These are phyloP conservation scores for Melipona beecheii DNA, from an alignment of 2,888 invertebrate genomes.

Conservation along the genomic window DNA sequence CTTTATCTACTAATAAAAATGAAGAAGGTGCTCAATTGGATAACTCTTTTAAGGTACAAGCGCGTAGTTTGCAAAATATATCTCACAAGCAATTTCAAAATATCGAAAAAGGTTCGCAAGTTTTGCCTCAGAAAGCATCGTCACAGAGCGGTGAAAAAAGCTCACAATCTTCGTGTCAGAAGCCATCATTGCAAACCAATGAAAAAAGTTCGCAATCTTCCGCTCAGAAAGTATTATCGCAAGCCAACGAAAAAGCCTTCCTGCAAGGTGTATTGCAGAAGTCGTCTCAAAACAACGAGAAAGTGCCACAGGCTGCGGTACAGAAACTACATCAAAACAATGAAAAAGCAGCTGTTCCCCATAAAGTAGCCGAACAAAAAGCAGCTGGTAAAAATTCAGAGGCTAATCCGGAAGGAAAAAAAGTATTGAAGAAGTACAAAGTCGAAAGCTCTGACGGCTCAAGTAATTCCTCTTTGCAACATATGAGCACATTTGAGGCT, in stretches of 20 bases:
- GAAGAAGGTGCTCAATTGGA: slow-evolving; percentile 18
- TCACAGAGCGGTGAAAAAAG: slow-evolving; percentile 36
- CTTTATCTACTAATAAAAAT: slow-evolving; percentile 17
- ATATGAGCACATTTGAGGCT: slow-evolving; percentile 36
- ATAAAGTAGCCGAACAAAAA: slow-evolving; percentile 65
- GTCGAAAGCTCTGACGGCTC: slow-evolving; percentile 60
- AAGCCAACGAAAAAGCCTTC: slow-evolving; percentile 25
- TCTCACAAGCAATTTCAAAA: slow-evolving; percentile 28
- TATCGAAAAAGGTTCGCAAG: slow-evolving; percentile 29
- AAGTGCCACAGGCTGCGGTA: background rate
- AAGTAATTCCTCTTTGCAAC: slow-evolving; percentile 15
- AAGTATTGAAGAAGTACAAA: slow-evolving; percentile 74
- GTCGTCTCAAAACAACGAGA: slow-evolving; percentile 25
- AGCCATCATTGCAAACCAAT: slow-evolving; percentile 8
- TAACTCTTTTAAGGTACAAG: background rate
- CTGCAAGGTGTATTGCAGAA: background rate
- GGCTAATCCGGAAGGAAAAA: slow-evolving; percentile 68
- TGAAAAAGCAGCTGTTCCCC: slow-evolving; percentile 36
- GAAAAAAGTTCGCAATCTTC: slow-evolving; percentile 24
- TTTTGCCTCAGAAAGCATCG: slow-evolving; percentile 31
- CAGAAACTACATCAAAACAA: slow-evolving; percentile 44
- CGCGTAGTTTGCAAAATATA: slow-evolving; percentile 1
- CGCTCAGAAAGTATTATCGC: slow-evolving; percentile 3
- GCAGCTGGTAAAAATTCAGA: slow-evolving; percentile 67
- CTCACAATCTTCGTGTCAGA: slow-evolving; percentile 14